These are phyloP conservation scores for Eupithecia dodoneata DNA, from an alignment of 2,888 invertebrate species.

Conservation along the genomic window DNA sequence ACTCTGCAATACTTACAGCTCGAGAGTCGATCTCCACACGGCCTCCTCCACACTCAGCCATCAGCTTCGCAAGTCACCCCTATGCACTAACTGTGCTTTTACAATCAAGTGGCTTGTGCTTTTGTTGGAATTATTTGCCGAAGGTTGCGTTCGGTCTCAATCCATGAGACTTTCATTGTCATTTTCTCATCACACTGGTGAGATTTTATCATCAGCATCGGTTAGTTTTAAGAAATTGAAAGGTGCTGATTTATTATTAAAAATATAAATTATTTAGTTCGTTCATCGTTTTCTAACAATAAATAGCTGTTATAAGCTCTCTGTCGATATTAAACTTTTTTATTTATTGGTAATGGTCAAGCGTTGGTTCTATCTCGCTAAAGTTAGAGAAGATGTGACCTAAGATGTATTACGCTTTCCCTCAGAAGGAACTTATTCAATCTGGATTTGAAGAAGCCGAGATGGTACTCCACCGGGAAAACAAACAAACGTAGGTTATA, in stretches of 20 bases:
- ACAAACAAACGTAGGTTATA: not conserved
- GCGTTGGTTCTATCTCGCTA: no score
- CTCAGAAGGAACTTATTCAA: no score
- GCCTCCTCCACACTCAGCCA: not conserved
- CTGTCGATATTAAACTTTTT: no score
- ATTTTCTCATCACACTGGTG: not conserved
- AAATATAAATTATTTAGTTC: not conserved
- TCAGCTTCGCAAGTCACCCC: not conserved
- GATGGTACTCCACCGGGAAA: no score
- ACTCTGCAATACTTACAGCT: slow-evolving; percentile 32
- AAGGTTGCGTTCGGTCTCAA: no score
- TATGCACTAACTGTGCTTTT: not conserved
- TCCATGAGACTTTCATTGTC: not conserved
- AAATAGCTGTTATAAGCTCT: no score
- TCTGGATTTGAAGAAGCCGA: no score
- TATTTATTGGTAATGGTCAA: no score
- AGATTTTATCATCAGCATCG: not conserved
- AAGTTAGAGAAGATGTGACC: no score
- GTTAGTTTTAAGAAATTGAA: no score
- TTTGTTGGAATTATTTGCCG: not conserved
- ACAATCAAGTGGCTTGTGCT: no score
- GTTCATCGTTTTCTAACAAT: not conserved
- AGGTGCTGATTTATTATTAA: not conserved
- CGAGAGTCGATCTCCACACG: slow-evolving; percentile 9
- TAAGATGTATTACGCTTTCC: no score